Evolutionary conservation across 35 echinoderm and acorn worm species (phyloP).

Genomic region (Ptychodera flava): DNA sequence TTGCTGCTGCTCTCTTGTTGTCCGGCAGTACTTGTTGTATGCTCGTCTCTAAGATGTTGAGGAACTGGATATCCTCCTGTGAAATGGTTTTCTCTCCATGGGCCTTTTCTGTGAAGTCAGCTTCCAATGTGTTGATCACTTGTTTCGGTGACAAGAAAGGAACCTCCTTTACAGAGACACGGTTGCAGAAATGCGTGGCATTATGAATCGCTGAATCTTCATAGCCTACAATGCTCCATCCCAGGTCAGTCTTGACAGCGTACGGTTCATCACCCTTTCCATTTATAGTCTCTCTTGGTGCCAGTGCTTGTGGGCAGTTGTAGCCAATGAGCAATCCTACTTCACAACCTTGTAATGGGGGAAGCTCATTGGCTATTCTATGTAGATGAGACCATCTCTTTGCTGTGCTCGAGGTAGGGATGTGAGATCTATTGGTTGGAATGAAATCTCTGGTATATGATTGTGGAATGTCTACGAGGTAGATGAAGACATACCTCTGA

Average conservation of each 20-base stretch:
- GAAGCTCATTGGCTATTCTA: conserved; percentile 34
- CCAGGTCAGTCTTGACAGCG: conserved; percentile 48
- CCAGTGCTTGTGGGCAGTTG: conserved; percentile 3
- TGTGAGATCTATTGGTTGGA: conserved; percentile 12
- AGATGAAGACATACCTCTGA: conserved; percentile 18
- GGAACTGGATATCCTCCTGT: conserved; percentile 39
- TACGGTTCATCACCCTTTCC: conserved; percentile 24
- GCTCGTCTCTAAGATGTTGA: conserved; percentile 7
- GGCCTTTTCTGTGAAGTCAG: conserved; percentile 15
- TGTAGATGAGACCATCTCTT: conserved; percentile 32
- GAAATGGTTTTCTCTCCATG: conserved; percentile 13
- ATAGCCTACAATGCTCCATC: conserved; percentile 62
- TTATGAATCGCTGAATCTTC: conserved; percentile 19
- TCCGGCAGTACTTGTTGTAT: background rate
- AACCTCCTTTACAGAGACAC: conserved; percentile 17
- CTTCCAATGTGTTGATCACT: conserved; percentile 10
- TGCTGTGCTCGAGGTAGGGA: conserved; percentile 19
- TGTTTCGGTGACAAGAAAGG: conserved; percentile 15
- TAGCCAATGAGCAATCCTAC: conserved; percentile 24
- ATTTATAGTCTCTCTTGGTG: conserved; percentile 41
- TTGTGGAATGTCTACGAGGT: background rate
- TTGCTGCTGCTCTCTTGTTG: conserved; percentile 32
- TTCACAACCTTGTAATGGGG: conserved; percentile 32
- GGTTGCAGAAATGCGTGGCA: conserved; percentile 10
- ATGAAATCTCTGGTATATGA: conserved; percentile 24